phyloP scores from a whole-genome alignment of 2,888 invertebrate genomes.

The Sminthurides aquaticus region DNA sequence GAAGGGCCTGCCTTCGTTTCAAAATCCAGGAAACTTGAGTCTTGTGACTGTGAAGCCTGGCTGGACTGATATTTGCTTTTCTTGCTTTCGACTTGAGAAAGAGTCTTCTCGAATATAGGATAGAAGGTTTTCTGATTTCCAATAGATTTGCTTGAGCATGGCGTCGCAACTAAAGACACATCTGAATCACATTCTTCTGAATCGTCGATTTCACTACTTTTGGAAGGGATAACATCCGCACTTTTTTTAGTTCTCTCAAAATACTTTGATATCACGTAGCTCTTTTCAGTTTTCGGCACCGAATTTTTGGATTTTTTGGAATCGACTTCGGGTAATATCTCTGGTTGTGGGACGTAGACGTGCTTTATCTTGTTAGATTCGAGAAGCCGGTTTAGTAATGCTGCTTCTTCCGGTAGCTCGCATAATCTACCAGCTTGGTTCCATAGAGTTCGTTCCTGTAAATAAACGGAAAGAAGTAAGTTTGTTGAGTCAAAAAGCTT shows the following conservation, averaged over 20 bases:
- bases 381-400: neutral
- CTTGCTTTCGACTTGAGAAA: neutral
- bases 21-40: neutral
- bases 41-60: neutral
- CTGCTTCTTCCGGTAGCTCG: neutral
- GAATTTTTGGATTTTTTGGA: neutral
- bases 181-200: neutral
- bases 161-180: neutral
- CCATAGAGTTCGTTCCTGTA: slow-evolving; percentile 2
- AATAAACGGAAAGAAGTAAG: neutral
- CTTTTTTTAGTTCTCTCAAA: neutral
- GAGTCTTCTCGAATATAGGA: neutral
- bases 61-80: neutral
- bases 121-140: neutral
- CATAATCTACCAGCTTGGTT: neutral
- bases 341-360: neutral
- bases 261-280: neutral
- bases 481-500: neutral
- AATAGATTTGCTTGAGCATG: neutral
- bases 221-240: neutral
- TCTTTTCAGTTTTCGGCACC: neutral
- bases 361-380: neutral
- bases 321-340: neutral
- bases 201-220: neutral
- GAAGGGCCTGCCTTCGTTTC: neutral